Evolutionary conservation across 2,888 invertebrate genomes (phyloP), one percentile per base, ranked within the genome.

Genomic region (Proisotoma minuta): DNA sequence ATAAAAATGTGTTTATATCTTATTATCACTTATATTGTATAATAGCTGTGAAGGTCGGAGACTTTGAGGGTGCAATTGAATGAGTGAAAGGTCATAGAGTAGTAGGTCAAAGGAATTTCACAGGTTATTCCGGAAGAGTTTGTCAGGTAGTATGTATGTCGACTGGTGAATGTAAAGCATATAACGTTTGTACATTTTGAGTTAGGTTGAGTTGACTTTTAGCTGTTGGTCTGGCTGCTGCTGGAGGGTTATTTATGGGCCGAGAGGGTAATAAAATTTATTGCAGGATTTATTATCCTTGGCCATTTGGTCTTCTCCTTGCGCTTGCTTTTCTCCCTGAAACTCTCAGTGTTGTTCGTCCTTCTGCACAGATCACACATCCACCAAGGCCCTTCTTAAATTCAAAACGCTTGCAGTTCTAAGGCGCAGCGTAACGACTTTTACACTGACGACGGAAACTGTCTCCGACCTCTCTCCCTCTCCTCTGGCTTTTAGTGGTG

Each of bases 251-350:
- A 73, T 73, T 73, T 73, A 73, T 73, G 73, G 73, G 65, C 66
- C 71, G 69, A 73, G 73, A 70, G 72, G 71, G 71, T 70, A 71
- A 73, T 73, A 73, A 73, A 73, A 73, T 73, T 73, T 73, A 73
- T 73, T 73, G 71, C 73, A 73, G 73, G 71, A 73, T 73, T 73
- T 73, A 73, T 73, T 73, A 73, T 73, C 71, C 71, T 73, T 71
- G 71, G 73, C 73, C 71, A 73, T 73, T 71, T 73, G 73, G 70
- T 73, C 70, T 63, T 51, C 51, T 51, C n/a, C 27, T n/a, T 51
- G 43, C 43, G 62, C 62, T 64, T 58, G 60, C 65, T 63, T 58
- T 57, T 62, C 57, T 20, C 57, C 23, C 57, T 59, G 59, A 39
- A 8, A 47, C 12, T 12, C 12, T 47, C 22, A 23, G 26, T 50